phyloP scores from a whole-genome alignment of 2,113 vertebrate species.

The Holacanthus passer region DNA sequence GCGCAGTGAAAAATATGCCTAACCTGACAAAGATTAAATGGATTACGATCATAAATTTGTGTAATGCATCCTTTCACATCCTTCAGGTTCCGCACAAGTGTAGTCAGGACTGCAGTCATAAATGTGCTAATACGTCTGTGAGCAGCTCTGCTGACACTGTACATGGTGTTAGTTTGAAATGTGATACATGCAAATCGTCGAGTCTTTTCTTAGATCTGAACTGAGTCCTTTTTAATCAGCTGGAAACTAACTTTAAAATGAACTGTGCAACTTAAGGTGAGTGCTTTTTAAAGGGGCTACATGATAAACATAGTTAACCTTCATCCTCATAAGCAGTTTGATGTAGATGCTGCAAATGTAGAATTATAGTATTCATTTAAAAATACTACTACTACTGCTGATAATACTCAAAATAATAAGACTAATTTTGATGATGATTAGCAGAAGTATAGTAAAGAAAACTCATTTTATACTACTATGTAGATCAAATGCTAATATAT shows the following conservation, averaged over 20 bases:
- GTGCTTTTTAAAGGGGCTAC: not conserved
- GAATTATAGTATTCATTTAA: not conserved
- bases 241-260: not conserved
- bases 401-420: not conserved
- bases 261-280: not conserved
- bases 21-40: slow-evolving; percentile 47
- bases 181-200: not conserved
- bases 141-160: slow-evolving; percentile 2
- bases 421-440: not conserved
- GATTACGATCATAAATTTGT: slow-evolving; percentile 52
- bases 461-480: not conserved
- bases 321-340: not conserved
- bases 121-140: not conserved
- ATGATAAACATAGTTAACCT: not conserved
- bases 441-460: not conserved
- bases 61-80: slow-evolving; percentile 40
- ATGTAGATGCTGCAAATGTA: not conserved
- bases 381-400: not conserved
- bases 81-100: slow-evolving; percentile 6
- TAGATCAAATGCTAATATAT: not conserved
- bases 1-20: slow-evolving; percentile 21
- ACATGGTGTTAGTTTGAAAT: not conserved
- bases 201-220: not conserved
- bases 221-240: not conserved
- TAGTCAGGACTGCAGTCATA: not conserved